Percentiles rank a stretch among this genome's conserved stretches.
Conservation (phyloP, 2,113 vertebrate species). For the Neolamprologus ventralis region DNA sequence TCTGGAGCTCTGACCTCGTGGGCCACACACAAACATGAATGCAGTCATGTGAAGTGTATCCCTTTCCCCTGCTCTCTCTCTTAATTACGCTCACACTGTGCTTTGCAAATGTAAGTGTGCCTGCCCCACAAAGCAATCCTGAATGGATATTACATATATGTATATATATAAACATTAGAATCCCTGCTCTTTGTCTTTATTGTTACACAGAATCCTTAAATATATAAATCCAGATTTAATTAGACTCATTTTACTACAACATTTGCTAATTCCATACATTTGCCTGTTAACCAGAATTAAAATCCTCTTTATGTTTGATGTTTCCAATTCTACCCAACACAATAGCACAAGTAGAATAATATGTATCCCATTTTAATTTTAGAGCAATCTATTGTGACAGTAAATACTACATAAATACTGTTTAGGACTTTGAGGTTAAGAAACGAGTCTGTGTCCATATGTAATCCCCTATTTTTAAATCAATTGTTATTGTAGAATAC, state of each 20-base stretch:
- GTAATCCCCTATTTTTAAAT: not conserved
- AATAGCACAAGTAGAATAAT: not conserved
- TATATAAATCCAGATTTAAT: not conserved
- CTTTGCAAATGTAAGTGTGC: not conserved
- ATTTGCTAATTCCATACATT: not conserved
- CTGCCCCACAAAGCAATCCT: not conserved
- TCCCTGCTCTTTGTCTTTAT: not conserved
- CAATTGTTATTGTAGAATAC: not conserved
- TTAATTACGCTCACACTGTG: not conserved
- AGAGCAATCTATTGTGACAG: not conserved
- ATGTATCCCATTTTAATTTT: not conserved
- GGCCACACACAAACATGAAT: not conserved
- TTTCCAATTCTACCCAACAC: not conserved
- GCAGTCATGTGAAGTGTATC: constrained; percentile 12
- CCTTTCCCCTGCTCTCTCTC: not conserved
- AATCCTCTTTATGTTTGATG: not conserved
- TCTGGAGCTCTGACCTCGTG: not conserved
- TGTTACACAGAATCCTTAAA: not conserved
- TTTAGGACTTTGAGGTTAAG: not conserved
- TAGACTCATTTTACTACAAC: not conserved
- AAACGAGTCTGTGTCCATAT: not conserved
- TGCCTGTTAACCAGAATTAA: not conserved
- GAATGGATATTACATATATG: not conserved
- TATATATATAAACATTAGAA: not conserved
- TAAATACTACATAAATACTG: not conserved